These are phyloP conservation scores for Charanyca ferruginea DNA, from an alignment of 2,888 invertebrate genomes.

Conservation along the genomic window DNA sequence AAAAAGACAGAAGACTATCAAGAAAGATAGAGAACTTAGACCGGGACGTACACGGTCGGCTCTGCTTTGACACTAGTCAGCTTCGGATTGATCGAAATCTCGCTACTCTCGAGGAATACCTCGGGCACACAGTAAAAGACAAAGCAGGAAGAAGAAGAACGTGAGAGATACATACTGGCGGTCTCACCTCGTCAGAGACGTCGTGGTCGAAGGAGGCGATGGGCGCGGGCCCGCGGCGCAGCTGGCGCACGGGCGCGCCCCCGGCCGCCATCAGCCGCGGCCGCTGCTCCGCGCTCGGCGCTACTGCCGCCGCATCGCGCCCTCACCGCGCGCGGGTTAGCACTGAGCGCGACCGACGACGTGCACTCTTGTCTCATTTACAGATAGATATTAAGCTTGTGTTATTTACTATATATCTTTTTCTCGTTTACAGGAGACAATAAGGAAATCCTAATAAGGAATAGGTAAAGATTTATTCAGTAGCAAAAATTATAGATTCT, in stretches of 20 bases:
- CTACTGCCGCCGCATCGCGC: conserved; percentile 41
- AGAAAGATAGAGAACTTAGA: no score
- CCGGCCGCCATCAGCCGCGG: conserved; percentile 70
- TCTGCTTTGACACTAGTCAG: neutral
- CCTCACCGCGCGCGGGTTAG: neutral
- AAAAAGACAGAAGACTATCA: conserved; percentile 25
- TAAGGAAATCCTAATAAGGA: neutral
- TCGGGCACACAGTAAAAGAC: conserved; percentile 38
- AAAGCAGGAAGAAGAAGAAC: conserved; percentile 75
- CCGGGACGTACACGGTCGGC: conserved; percentile 7
- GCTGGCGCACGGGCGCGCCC: conserved; percentile 89
- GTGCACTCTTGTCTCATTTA: conserved; percentile 5
- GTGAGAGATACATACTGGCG: conserved; percentile 90
- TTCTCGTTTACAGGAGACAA: neutral
- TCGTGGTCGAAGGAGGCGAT: conserved; percentile 98
- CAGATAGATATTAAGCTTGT: neutral
- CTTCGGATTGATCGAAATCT: neutral
- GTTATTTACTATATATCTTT: neutral
- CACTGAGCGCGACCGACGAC: neutral
- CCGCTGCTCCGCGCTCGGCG: conserved; percentile 36
- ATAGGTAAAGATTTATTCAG: neutral
- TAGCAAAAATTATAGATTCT: neutral
- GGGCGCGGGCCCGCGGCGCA: conserved; percentile 97
- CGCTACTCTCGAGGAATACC: neutral
- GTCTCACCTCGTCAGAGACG: conserved; percentile 94